phyloP scores from a whole-genome alignment of 2,113 vertebrate genomes.

The Sphyrna mokarran region DNA sequence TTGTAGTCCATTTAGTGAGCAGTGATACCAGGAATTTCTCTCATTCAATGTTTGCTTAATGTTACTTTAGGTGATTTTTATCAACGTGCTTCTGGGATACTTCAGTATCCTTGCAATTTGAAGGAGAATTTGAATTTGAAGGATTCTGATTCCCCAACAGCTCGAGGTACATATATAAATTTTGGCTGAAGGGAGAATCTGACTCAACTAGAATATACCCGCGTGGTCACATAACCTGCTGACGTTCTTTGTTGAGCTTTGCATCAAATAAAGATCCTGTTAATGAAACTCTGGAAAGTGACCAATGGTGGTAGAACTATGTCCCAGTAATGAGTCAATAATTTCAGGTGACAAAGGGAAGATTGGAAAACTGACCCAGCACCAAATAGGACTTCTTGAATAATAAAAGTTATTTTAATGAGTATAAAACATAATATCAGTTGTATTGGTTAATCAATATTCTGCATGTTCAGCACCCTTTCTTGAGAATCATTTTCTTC shows the following conservation, averaged over 20 bases:
- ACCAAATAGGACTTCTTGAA: neutral
- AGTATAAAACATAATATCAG: neutral
- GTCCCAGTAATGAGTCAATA: neutral
- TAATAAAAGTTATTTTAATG: neutral
- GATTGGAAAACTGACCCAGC: neutral
- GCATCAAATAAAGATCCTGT: neutral
- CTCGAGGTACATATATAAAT: neutral
- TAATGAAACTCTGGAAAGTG: neutral
- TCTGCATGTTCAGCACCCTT: neutral
- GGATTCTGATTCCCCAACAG: neutral
- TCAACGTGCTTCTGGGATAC: neutral
- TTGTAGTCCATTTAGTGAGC: neutral
- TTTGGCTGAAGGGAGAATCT: neutral
- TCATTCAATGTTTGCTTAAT: neutral
- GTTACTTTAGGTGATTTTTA: neutral
- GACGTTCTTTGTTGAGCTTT: neutral
- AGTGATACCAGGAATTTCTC: neutral
- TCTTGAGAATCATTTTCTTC: slow-evolving; percentile 10
- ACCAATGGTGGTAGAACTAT: neutral
- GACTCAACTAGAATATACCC: neutral
- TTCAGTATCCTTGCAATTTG: neutral
- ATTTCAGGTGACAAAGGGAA: neutral
- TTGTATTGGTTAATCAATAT: neutral
- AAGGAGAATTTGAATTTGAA: too few species aligned
- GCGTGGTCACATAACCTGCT: neutral